Evolutionary conservation across 2,797 vertebrate species (phyloP).

Genomic region (Clarias pachynema): DNA sequence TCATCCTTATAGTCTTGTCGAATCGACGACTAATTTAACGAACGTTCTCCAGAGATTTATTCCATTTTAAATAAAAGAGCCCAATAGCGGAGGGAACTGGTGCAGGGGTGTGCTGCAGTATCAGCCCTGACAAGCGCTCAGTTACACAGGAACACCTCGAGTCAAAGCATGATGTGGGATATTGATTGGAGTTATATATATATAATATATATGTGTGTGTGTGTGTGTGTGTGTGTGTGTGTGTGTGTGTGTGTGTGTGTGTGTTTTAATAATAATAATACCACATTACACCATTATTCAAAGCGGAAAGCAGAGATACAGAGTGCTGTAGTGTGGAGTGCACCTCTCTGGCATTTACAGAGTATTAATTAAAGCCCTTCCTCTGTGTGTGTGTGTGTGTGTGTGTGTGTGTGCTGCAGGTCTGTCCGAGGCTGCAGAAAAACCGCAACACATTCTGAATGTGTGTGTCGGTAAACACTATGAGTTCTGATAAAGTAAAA

Average conservation of each 20-base stretch:
- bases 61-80: too few relatives aligned
- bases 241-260: background rate
- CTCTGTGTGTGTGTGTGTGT: background rate
- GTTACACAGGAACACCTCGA: too few relatives aligned
- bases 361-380: conserved; percentile 56
- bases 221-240: background rate
- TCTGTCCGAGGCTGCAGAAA: conserved; percentile 18
- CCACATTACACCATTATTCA: conserved; percentile 44
- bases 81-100: too few relatives aligned
- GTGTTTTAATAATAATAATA: background rate
- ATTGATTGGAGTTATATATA: too few relatives aligned
- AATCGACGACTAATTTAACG: too few relatives aligned
- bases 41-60: too few relatives aligned
- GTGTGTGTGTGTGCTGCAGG: conserved; percentile 22
- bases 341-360: conserved; percentile 46
- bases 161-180: too few relatives aligned
- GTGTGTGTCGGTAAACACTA: background rate
- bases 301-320: conserved; percentile 2
- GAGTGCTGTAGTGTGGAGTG: conserved; percentile 18
- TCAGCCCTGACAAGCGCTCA: too few relatives aligned
- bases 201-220: too few relatives aligned
- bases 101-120: too few relatives aligned
- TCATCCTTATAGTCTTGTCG: too few relatives aligned
- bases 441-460: background rate
- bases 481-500: too few relatives aligned